Evolutionary conservation across 2,113 vertebrate genomes (phyloP), one percentile per base, ranked within the genome.

Genomic region (Protomyctophum bolini): DNA sequence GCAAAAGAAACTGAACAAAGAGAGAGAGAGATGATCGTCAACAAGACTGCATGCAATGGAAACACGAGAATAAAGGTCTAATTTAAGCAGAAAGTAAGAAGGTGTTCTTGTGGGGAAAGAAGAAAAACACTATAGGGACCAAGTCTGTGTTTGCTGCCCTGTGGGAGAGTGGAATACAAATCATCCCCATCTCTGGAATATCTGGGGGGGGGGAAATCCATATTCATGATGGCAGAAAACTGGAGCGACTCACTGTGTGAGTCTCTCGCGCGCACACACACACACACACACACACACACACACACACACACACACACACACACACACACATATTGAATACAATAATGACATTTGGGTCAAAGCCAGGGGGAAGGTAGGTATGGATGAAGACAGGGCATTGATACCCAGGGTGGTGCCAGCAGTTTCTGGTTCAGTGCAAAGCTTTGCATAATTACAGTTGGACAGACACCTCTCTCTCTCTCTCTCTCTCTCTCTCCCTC

Each of bases 291-390:
- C 21, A 21, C 21, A 21, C 21, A 2, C 21, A 21, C 21, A 2
- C 21, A 21, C 21, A 21, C 21, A 2, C 21, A 21, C 21, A 21
- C 21, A 2, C 21, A 21, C 21, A 21, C 21, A 2, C 21, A 21
- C 21, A 21, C 21, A 2, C 21, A 21, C 21, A 21, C 21, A 21
- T 21, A 21, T 21, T 71, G 57, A 72, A 82, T 66, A 78, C 63
- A 50, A 28, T 3, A 21, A 15, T 86, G 88, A 87, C 85, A 87
- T 88, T 86, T 84, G 2, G 60, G 79, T 67, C 77, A 60, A 65
- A 68, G 63, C 69, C 70, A 14, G 61, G 75, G 72, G 67, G 71
- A 66, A 65, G 64, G 72, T 51, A 65, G 64, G 72, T 51, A 46
- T 8, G 8, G 71, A 57, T 51, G 71, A 15, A 51, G 58, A 62